Evolutionary conservation across 1,140 invertebrate genomes (phyloP), one percentile per base, ranked within the genome.

Genomic region (Mylabris phalerata): DNA sequence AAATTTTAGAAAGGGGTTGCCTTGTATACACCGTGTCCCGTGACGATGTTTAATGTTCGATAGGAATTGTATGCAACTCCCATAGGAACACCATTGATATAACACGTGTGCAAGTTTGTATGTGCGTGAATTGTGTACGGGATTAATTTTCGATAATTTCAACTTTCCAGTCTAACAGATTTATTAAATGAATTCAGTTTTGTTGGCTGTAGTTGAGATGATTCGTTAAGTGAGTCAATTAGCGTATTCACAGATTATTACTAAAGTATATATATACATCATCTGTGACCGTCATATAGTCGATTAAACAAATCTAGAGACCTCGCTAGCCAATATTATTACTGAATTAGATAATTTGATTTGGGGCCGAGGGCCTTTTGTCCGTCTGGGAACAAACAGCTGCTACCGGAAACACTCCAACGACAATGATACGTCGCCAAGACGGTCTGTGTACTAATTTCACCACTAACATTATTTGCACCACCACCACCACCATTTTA

Each of bases 281-380:
- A 65, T 67, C 63, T 65, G 66, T 58, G 59, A 61, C 52, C 24
- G 63, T 45, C 19, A 2, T 57, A 63, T 57, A 64, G 57, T 66
- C 66, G 67, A 69, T 69, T 69, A 66, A 69, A 69, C 67, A 69
- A 69, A 69, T 67, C 67, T 56, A 48, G 62, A 59, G 63, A 60
- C 59, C 66, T 54, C 64, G 32, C 7, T 32, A 7, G 57, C 32
- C 60, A 64, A 64, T 64, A 66, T 67, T 64, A 66, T 67, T 69
- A 65, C 49, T 60, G 66, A 69, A 69, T 69, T 69, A 66, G 67
- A 69, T 69, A 69, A 69, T 69, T 69, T 69, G 67, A 69, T 69
- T 69, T 66, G 66, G 67, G 66, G 66, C 32, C 66, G 67, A 67
- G 60, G 49, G 67, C 62, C 67, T 69, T 69, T 69, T 69, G 67